Evolutionary conservation across 1,140 invertebrate genomes (phyloP), one percentile per base, ranked within the genome.

Genomic region (Idris sp.): DNA sequence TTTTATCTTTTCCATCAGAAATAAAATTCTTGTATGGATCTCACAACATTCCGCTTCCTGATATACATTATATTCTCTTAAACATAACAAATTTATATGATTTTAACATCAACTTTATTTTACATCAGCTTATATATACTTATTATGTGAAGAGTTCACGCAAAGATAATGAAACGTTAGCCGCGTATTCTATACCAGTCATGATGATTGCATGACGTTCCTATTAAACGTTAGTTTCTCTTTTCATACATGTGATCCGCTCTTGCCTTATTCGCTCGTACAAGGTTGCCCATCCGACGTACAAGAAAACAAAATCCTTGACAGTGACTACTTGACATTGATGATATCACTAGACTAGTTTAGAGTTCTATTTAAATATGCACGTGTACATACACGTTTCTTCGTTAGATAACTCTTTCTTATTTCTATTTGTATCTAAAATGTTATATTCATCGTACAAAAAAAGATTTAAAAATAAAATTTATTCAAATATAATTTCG

Each of bases 81-180:
- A 62, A 46, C 62, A 64, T 54, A 35, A 59, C 48, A 62, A 68
- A 72, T 72, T 61, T 67, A 67, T 67, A 40, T 48, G 61, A 61
- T 65, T 67, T 76, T 56, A 67, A 75, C 54, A 62, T 76, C 67
- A 71, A 49, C 67, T 71, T 76, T 67, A 76, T 76, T 76, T 72
- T 53, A 76, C 62, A 54, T 76, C 67, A 64, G 74, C 64, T n/a
- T n/a, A n/a, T n/a, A 72, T 76, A 62, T 72, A 72, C 74, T 76
- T 76, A 76, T 76, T 72, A 76, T 56, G 43, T 49, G 74, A 72
- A 76, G 62, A 72, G 49, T 76, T 76, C 74, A 76, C 74, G 74
- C 74, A 76, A 72, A 76, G 67, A 72, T 76, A 76, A 76, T 76
- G 74, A 76, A 72, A 72, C 65, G 67, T 76, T 76, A 68, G 67